A percentile compares a stretch with the other conserved stretches of the same genome.
These are phyloP conservation scores for Leptoclinus maculatus DNA, from an alignment of 2,797 vertebrate species.

Conservation along the genomic window DNA sequence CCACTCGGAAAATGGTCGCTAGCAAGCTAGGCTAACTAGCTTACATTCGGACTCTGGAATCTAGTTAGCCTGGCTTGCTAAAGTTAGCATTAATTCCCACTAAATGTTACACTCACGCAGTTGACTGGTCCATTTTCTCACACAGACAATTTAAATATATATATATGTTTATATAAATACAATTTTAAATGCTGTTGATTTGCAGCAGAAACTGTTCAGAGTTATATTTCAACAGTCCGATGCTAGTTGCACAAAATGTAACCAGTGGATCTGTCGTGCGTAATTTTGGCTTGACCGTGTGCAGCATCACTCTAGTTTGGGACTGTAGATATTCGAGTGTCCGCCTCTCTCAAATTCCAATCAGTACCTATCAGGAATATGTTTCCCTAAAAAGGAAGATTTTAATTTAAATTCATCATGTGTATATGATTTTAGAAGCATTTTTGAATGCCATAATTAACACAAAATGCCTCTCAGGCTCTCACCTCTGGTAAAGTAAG, in stretches of 20 bases:
- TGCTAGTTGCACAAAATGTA: neutral
- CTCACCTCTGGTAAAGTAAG: constrained; percentile 4
- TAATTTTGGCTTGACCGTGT: neutral
- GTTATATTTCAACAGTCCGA: neutral
- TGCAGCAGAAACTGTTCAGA: neutral
- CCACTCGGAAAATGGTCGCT: no score
- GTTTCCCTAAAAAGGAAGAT: neutral
- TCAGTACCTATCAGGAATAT: neutral
- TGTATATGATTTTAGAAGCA: neutral
- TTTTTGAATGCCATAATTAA: neutral
- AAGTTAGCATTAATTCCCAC: no score
- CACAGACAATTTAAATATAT: no score
- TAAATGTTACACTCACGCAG: no score
- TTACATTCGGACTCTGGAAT: no score
- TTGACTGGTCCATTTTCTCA: no score
- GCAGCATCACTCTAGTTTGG: neutral
- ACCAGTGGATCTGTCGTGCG: neutral
- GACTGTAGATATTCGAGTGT: neutral
- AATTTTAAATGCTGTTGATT: neutral
- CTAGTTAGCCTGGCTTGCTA: no score
- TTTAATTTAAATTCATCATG: neutral
- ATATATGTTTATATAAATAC: no score
- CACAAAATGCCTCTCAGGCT: constrained; percentile 7
- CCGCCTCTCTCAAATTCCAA: neutral
- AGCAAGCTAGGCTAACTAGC: no score